Evolutionary conservation across 2,888 invertebrate genomes (phyloP), one percentile per base, ranked within the genome.

Genomic region (Ophonus ardosiacus): DNA sequence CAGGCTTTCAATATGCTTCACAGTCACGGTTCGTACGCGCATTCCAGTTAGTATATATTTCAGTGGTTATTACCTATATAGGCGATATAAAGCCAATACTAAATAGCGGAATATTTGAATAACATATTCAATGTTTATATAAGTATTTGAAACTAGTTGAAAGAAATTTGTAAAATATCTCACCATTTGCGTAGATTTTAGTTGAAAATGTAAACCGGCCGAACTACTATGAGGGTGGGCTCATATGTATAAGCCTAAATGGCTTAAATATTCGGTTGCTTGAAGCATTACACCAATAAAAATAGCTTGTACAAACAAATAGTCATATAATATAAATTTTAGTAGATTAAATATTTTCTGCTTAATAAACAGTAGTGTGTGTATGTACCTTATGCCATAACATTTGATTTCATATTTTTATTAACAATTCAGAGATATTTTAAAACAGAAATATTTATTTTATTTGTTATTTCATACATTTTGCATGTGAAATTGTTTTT

Each of bases 391-490:
- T n/a, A n/a, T 68, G n/a, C 68, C n/a, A 68, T 68, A 68, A 68
- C n/a, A 68, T 40, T 68, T 68, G 31, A 68, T 68, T 31, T 24
- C n/a, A 68, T 24, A 15, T 63, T 68, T 68, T 68, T 68, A 68
- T 68, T 63, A 38, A 68, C 31, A 6, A n/a, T 38, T 15, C 68
- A 31, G 7, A 31, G 65, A 65, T 65, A 18, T 68, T 31, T 68
- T 31, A 68, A 68, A 68, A 68, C 68, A 68, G 15, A 3, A 31
- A 38, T 68, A 68, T 68, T 68, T 68, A 68, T 68, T 65, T 68
- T 68, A 68, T 15, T 31, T 68, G 38, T 38, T 38, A 38, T 68
- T 68, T 31, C 31, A 68, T 59, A 13, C 59, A 51, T 13, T 51
- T 24, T 21, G 21, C 21, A 18, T 38, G 38, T 38, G 68, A 31